Evolutionary conservation across 2,888 invertebrate species (phyloP), one percentile per base, ranked within the genome.

Genomic region (Pyrrhosoma nymphula): DNA sequence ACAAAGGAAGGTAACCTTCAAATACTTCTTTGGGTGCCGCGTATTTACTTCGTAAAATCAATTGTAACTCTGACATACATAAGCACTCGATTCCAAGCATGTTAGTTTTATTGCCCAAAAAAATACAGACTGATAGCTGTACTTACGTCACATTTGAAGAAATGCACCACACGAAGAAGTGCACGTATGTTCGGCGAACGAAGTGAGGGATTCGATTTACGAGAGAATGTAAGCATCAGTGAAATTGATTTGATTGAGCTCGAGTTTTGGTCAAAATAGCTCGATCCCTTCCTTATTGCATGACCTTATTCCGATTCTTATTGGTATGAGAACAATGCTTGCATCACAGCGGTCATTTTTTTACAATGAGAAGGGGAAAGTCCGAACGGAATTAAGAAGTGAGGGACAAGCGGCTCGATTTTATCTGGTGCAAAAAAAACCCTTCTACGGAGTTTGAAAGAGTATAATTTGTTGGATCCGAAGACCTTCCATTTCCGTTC

Each of bases 311-410:
- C 35, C 14, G 82, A 82, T 35, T 82, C 12, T 35, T 82, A 82
- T 82, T 35, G 82, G 82, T 35, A 82, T 16, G 82, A 82, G 82
- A 82, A 82, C 35, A 82, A 82, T 82, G 82, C 82, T 82, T 82
- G 82, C 82, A 82, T 82, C 82, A 82, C 35, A 35, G 82, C 35
- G 35, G 82, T 82, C 35, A 82, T 16, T 82, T 82, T 82, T 82
- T 82, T 10, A n/a, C 82, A 82, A 3, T 18, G 82, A 10, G 10
- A 26, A 69, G 35, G 82, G 26, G 35, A 82, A 82, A 82, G 82
- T 35, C n/a, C 35, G 30, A 35, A 14, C 3, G 35, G 82, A 18
- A 35, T 35, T n/a, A 3, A 0, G 16, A 18, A 16, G 69, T 35
- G 82, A 35, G 82, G 2, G 82, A 69, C 14, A n/a, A 82, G 35